Base-by-base conservation (phyloP, 2,797 vertebrate species). In the Columba guinea region DNA sequence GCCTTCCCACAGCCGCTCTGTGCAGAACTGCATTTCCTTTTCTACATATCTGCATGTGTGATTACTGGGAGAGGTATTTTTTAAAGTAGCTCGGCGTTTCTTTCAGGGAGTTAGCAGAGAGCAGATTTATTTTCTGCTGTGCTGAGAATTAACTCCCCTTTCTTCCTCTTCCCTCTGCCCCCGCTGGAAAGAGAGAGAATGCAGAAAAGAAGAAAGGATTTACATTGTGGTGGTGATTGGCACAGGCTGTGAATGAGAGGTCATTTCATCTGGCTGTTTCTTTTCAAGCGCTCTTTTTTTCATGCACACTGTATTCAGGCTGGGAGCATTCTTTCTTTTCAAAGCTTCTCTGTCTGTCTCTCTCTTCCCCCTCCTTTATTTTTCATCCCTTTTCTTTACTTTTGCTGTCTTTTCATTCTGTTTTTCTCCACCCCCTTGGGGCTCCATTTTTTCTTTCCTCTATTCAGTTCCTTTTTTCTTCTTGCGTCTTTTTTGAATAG, bases 271-370 rank as follows among this genome's bases (percentile, higher is more conserved):
- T 79, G 97, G 97, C 98, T 97, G 97, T 97, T 97, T 97, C 98
- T 97, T 98, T 98, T 98, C 98, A 98, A 96, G 97, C 84, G 27
- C 86, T 79, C 96, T 93, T 96, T 97, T 96, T 97, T 97, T 95
- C 97, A 95, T 93, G 96, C 96, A 56, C 78, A 87, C 96, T 68
- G 96, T 87, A 97, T 97, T 97, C 98, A 97, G 81, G 46, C 95
- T 53, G 78, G 95, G 96, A 97, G 96, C 98, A 93, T 96, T 97
- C 97, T 97, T 97, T 95, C 97, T 93, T 98, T 98, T 97, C 97
- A 97, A 96, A 97, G 98, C 98, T 89, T 80, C 94, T 97, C 97
- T 97, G 96, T 97, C 97, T 97, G 88, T 95, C 96, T 97, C 96
- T 97, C 96, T 97, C 96, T 86, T 91, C 94, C 94, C 83, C 95